A percentile compares a stretch with the other conserved stretches of the same genome.
These are phyloP conservation scores for Biston stratarius DNA, from an alignment of 2,888 invertebrate species.

Conservation along the genomic window DNA sequence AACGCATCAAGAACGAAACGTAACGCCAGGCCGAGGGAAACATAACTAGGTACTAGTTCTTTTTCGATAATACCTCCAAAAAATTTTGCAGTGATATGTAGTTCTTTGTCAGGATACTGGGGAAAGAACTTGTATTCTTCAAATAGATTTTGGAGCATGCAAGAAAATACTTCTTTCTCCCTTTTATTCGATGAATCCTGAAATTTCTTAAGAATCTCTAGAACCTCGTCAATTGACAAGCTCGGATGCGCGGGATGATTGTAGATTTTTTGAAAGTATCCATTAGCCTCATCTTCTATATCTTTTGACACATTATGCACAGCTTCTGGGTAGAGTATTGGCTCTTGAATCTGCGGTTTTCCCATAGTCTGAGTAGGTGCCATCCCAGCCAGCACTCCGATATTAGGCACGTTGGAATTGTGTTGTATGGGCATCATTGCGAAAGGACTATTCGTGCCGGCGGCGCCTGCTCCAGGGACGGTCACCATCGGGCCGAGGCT, in stretches of 20 bases:
- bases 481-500: slow-evolving; percentile 90
- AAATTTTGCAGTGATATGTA: slow-evolving; percentile 98
- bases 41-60: slow-evolving; percentile 95
- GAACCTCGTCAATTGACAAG: slow-evolving; percentile 97
- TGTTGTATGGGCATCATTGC: slow-evolving; percentile 90
- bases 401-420: slow-evolving; percentile 85
- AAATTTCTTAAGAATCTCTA: slow-evolving; percentile 98
- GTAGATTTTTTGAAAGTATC: slow-evolving; percentile 99
- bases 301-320: slow-evolving; percentile 95
- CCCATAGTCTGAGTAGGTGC: slow-evolving; percentile 88
- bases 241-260: slow-evolving; percentile 98
- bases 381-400: slow-evolving; percentile 89
- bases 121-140: slow-evolving; percentile 99
- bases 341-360: slow-evolving; percentile 87
- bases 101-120: slow-evolving; percentile 99
- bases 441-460: slow-evolving; percentile 91
- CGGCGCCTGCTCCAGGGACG: slow-evolving; percentile 91
- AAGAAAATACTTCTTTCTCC: slow-evolving; percentile 96
- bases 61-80: slow-evolving; percentile 99
- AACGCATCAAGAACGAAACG: slow-evolving; percentile 97
- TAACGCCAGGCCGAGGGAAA: slow-evolving; percentile 94
- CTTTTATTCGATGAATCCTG: slow-evolving; percentile 95
- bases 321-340: slow-evolving; percentile 92
- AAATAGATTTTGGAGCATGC: slow-evolving; percentile 98
- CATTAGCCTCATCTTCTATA: slow-evolving; percentile 99